Conservation (phyloP, 1,140 invertebrate genomes). For the Arctopsyche grandis region DNA sequence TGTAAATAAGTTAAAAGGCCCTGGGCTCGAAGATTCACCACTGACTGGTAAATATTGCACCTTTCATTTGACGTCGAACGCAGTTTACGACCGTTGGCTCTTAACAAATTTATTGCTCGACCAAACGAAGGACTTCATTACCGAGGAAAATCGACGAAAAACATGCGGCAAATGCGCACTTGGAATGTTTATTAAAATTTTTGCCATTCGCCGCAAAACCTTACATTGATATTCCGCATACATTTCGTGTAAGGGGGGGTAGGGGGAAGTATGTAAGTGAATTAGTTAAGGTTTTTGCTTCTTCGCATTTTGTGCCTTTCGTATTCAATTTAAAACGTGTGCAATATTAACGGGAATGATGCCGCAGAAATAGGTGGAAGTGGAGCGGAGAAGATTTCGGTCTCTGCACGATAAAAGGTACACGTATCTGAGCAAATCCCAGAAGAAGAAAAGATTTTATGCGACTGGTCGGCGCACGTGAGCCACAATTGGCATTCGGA, state of each 20-base stretch:
- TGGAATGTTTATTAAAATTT: too few species aligned
- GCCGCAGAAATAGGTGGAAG: not conserved
- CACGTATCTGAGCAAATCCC: not conserved
- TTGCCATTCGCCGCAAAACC: too few species aligned
- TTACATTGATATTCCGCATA: too few species aligned
- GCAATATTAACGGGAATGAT: constrained; percentile 8
- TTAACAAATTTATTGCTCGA: constrained; percentile 8
- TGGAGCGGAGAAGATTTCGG: not conserved
- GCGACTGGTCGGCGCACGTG: not conserved
- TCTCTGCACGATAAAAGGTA: not conserved
- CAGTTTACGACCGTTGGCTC: constrained; percentile 11
- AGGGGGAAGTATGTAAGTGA: not conserved
- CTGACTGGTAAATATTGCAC: constrained; percentile 8
- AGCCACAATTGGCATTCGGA: not conserved
- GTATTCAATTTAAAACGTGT: constrained; percentile 23
- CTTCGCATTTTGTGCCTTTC: not conserved
- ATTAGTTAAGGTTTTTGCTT: not conserved
- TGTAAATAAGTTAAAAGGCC: constrained; percentile 24
- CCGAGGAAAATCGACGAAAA: not conserved
- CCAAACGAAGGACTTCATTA: not conserved
- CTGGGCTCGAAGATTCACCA: not conserved
- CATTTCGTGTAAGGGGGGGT: too few species aligned
- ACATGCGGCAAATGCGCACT: not conserved
- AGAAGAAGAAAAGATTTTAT: not conserved
- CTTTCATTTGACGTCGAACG: not conserved